Base-by-base conservation (phyloP, 2,888 invertebrate genomes). In the Agriopis leucophaearia region DNA sequence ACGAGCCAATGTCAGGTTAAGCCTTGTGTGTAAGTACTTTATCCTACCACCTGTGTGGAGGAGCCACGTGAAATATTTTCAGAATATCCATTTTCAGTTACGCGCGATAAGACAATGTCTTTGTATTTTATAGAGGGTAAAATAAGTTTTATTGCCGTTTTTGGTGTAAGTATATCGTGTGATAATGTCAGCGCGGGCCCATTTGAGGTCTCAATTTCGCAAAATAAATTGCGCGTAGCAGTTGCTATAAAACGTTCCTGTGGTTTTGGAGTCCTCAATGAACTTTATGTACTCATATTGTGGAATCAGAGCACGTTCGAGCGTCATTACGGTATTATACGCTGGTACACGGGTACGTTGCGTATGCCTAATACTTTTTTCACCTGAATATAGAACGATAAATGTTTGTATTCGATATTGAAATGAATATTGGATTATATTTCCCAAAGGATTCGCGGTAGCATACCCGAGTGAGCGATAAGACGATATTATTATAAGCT, bases 1-100 rank as follows among this genome's bases (percentile, higher is more conserved):
- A 76, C 76, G 74, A 84, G 77, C 81, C 80, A 82, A 79, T 83
- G 82, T 85, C 83, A 83, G 80, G 81, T 82, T 86, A 85, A 87
- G 78, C 81, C 75, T 74, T 78, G 72, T 74, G 76, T 79, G 78
- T 81, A 81, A 81, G 83, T 80, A 79, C 78, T 82, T 87, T 81
- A 82, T 81, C 80, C 83, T 56, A 72, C 77, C 86, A 86, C 86
- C 87, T 86, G 85, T 81, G 83, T 70, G 64, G 75, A 70, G 72
- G 69, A 71, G 72, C 71, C 47, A 51, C 45, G 74, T 76, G 75
- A 75, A 80, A 77, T 74, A 76, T 78, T 82, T 78, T 76, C 69
- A 66, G 74, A 78, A 74, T 72, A 64, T 57, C 57, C 68, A 48
- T 74, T 75, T 73, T 72, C 69, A 36, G 9, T 8, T 52, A 71